A percentile compares a stretch with the other conserved stretches of the same genome.
Conservation (phyloP, 2,888 invertebrate species). For the Limenitis camilla region DNA sequence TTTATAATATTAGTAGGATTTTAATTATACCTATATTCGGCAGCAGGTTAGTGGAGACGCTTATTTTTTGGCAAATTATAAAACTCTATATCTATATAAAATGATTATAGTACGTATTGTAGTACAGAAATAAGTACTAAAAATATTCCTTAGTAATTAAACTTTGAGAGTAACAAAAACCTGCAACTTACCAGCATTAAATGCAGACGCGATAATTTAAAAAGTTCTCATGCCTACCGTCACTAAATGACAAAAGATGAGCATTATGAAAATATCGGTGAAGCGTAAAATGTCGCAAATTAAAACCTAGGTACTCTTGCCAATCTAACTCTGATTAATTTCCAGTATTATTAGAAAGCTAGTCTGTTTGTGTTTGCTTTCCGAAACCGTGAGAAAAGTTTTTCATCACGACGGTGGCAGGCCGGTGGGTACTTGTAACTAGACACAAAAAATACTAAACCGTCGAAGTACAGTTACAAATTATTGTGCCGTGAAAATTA, state of each 20-base stretch:
- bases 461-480: conserved; percentile 63
- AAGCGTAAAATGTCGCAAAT: conserved; percentile 24
- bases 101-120: no score
- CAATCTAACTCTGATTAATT: conserved; percentile 30
- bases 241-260: conserved; percentile 21
- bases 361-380: conserved; percentile 56
- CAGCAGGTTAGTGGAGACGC: no score
- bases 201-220: not conserved
- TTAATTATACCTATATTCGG: no score
- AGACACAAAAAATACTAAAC: conserved; percentile 53
- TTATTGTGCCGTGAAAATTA: conserved; percentile 72
- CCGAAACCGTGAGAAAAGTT: conserved; percentile 63
- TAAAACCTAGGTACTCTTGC: conserved; percentile 21
- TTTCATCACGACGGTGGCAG: conserved; percentile 31
- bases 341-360: conserved; percentile 49
- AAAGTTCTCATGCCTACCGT: conserved; percentile 11
- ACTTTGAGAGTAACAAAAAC: not conserved
- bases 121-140: no score
- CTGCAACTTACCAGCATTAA: not conserved
- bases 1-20: no score
- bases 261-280: conserved; percentile 20
- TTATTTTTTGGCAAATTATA: no score
- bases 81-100: no score
- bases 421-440: conserved; percentile 33
- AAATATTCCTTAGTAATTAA: no score